These are phyloP conservation scores for Ormyrus rosae DNA, from an alignment of 2,888 invertebrate species.

Conservation along the genomic window DNA sequence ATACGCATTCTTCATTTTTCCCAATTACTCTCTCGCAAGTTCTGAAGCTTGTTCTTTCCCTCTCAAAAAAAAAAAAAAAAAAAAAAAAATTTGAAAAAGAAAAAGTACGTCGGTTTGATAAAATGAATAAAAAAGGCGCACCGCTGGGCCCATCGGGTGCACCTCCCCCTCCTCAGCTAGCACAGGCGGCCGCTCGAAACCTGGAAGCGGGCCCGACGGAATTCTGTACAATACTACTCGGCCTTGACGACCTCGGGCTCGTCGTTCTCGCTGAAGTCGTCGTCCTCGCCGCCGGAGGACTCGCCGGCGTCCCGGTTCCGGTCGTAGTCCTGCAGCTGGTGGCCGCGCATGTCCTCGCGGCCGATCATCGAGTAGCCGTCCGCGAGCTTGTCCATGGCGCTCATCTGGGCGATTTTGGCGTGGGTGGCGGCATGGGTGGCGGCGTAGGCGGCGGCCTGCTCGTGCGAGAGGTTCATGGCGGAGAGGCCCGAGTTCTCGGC, in stretches of 20 bases:
- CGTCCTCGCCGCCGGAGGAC: slow-evolving; percentile 71
- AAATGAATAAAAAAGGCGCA: neutral
- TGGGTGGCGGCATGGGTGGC: slow-evolving; percentile 88
- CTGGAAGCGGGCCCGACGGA: too few relatives aligned
- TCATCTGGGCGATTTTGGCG: slow-evolving; percentile 87
- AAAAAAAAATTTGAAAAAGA: too few relatives aligned
- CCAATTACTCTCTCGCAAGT: slow-evolving; percentile 50
- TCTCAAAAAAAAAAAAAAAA: neutral
- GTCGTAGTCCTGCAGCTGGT: slow-evolving; percentile 67
- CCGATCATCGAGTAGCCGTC: slow-evolving; percentile 72
- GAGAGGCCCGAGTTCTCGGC: slow-evolving; percentile 87
- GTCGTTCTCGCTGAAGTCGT: slow-evolving; percentile 73
- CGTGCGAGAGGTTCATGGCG: slow-evolving; percentile 79
- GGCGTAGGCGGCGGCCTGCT: slow-evolving; percentile 80
- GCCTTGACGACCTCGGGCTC: slow-evolving; percentile 70
- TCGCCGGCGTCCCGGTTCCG: slow-evolving; percentile 66
- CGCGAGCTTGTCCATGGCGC: slow-evolving; percentile 78
- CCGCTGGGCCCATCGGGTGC: too few relatives aligned
- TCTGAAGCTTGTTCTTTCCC: slow-evolving; percentile 27
- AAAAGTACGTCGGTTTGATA: neutral
- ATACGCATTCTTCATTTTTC: slow-evolving; percentile 46
- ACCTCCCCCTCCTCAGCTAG: too few relatives aligned
- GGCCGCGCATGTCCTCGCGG: slow-evolving; percentile 69
- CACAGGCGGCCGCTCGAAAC: too few relatives aligned
- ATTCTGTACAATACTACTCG: slow-evolving; percentile 63